Evolutionary conservation across 2,797 vertebrate genomes (phyloP), one percentile per base, ranked within the genome.

Genomic region (Poecilia velifera): DNA sequence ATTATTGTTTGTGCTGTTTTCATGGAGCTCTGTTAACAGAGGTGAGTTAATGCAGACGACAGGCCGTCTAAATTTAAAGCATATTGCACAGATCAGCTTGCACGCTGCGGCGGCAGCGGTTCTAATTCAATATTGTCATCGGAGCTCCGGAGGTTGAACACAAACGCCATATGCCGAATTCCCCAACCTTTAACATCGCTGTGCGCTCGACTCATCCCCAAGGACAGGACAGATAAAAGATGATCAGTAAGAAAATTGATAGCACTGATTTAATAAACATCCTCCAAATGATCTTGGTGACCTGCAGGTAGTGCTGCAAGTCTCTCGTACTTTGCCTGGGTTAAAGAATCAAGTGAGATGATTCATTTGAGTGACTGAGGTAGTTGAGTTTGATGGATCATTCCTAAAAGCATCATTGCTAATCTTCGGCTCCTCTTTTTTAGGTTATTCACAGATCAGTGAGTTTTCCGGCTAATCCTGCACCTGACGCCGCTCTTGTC

Each of bases 371-470:
- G 95, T 96, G 96, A 97, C 97, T 98, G 97, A 95, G 97, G 97
- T 97, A 97, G 98, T 98, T 99, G 98, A 99, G 98, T 98, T 99
- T 99, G 98, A 99, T 99, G 98, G 98, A 99, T 99, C 98, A 97
- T 99, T 97, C 97, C 97, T 97, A 98, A 98, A 99, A 99, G 97
- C 97, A 96, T 97, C 96, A 94, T 97, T 96, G 97, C 98, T 99
- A 99, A 99, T 99, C 98, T 99, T 97, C 97, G 93, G 97, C 97
- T 97, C 97, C 97, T 98, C 97, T 99, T 98, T 98, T 99, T 99
- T 98, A 98, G 98, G 98, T 99, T 99, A 99, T 99, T 99, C 98
- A 99, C 98, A 99, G 98, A 99, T 99, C 98, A 99, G 97, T 99
- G 97, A 96, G 97, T 99, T 99, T 99, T 98, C 98, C 96, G 92